Base-by-base conservation (phyloP, 2,797 vertebrate genomes). In the Lemur catta region DNA sequence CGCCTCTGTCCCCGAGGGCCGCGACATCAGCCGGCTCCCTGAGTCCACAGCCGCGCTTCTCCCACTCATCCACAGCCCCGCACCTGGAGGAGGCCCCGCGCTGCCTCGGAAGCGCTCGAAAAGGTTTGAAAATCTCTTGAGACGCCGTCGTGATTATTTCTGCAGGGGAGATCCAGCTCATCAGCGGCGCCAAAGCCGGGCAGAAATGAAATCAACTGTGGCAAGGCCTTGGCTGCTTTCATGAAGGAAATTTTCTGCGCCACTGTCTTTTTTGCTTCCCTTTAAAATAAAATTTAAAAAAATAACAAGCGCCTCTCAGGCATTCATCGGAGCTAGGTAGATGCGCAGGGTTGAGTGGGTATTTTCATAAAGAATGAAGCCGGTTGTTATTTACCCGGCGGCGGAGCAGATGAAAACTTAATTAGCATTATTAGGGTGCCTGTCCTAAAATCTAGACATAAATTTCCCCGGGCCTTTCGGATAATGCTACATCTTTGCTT, bases 241-340 rank as follows among this genome's bases (percentile, higher is more conserved):
- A 24, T 10, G n/a, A 30, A 48, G 48, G 63, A 95, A 93, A 98
- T 98, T 98, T 95, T 88, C 98, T 82, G 96, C 95, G 94, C 96
- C 97, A 89, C 95, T 94, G 97, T 97, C 89, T 96, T 96, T 95
- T 95, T 59, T 86, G 46, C 67, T 84, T 33, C 10, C 46, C 69
- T 93, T 95, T 50, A 96, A 97, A 76, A 94, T 84, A 88, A 97
- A 98, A 97, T 97, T 93, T 94, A 94, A 97, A 97, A 97, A 97
- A 97, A 97, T 26, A 97, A 98, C 98, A 97, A 97, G 97, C 97
- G 97, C 97, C 79, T 69, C 0, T 87, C 92, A 52, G 97, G 95
- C 97, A 57, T 96, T 96, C 72, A 24, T 94, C 24, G 65, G 79
- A 50, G 59, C 69, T 59, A 50, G 61, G n/a, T 50, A 46, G 93